Evolutionary conservation across 2,113 vertebrate genomes (phyloP).

Genomic region (Prionailurus bengalensis): DNA sequence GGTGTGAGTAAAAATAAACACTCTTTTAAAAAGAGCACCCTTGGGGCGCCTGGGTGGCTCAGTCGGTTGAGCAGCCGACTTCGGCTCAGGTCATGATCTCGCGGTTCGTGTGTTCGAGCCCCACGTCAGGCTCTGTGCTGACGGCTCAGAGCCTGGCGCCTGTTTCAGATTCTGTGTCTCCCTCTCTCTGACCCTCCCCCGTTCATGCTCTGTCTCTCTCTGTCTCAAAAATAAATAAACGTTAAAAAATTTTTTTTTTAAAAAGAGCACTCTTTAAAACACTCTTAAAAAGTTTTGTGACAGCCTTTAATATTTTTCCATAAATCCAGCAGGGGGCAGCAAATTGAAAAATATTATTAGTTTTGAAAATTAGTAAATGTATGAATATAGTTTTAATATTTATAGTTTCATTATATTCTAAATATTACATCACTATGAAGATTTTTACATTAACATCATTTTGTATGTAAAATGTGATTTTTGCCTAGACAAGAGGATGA

Average conservation of each 20-base stretch:
- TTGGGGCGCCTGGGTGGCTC: too few relatives aligned
- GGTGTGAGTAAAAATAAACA: neutral
- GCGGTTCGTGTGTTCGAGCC: too few relatives aligned
- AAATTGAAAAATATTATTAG: constrained; percentile 43
- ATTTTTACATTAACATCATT: constrained; percentile 35
- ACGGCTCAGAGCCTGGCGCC: too few relatives aligned
- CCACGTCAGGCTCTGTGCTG: too few relatives aligned
- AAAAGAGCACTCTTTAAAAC: too few relatives aligned
- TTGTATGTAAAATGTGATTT: constrained; percentile 48
- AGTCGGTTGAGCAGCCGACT: too few relatives aligned
- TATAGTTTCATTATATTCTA: constrained; percentile 9
- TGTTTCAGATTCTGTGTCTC: too few relatives aligned
- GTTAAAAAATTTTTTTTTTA: too few relatives aligned
- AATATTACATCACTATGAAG: neutral
- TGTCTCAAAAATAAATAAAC: too few relatives aligned
- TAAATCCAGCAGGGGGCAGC: constrained; percentile 33
- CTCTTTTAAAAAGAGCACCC: neutral
- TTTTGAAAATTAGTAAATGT: constrained; percentile 34
- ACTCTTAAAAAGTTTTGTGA: neutral
- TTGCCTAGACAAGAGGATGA: constrained; percentile 26
- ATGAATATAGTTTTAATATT: constrained; percentile 37
- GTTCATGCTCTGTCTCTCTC: too few relatives aligned
- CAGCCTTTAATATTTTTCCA: constrained; percentile 47
- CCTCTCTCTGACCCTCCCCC: too few relatives aligned
- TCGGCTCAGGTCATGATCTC: too few relatives aligned